Percentiles rank a stretch among this genome's conserved stretches.
Evolutionary conservation across 2,113 vertebrate species (phyloP).

Genomic region (Engystomops pustulosus): DNA sequence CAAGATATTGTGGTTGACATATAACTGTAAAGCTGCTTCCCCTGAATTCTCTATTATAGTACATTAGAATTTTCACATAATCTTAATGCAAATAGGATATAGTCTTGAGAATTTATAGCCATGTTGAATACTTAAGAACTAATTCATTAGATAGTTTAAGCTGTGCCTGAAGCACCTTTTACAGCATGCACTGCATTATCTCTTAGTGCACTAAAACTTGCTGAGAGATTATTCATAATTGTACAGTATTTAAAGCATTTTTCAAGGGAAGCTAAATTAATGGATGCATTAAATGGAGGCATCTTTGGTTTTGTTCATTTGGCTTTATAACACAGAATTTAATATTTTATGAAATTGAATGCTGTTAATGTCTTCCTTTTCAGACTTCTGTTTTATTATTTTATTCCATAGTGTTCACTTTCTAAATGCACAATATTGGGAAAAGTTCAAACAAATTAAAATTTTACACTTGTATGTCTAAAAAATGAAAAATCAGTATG

Average conservation of each 20-base stretch:
- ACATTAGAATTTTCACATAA: constrained; percentile 36
- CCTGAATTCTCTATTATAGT: constrained; percentile 19
- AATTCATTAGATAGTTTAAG: constrained; percentile 58
- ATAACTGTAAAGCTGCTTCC: constrained; percentile 13
- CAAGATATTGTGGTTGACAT: constrained; percentile 7
- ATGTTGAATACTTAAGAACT: constrained; percentile 46
- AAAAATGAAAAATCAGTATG: not conserved
- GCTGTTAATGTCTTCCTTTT: not conserved
- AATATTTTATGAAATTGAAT: not conserved
- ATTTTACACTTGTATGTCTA: too few species aligned
- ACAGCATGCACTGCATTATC: constrained; percentile 40
- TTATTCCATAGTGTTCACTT: not conserved
- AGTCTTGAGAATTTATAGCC: constrained; percentile 48
- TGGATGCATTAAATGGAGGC: not conserved
- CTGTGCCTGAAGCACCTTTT: constrained; percentile 41
- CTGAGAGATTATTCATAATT: constrained; percentile 54
- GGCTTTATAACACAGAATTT: not conserved
- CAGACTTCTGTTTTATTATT: not conserved
- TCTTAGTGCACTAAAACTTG: constrained; percentile 28
- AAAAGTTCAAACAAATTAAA: too few species aligned
- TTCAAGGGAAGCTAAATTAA: constrained; percentile 52
- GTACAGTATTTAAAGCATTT: constrained; percentile 43
- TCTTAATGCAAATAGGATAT: constrained; percentile 46
- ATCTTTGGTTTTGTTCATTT: not conserved
- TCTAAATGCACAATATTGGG: not conserved